Conservation (phyloP, 2,888 invertebrate genomes). For the Mythimna lalbum region DNA sequence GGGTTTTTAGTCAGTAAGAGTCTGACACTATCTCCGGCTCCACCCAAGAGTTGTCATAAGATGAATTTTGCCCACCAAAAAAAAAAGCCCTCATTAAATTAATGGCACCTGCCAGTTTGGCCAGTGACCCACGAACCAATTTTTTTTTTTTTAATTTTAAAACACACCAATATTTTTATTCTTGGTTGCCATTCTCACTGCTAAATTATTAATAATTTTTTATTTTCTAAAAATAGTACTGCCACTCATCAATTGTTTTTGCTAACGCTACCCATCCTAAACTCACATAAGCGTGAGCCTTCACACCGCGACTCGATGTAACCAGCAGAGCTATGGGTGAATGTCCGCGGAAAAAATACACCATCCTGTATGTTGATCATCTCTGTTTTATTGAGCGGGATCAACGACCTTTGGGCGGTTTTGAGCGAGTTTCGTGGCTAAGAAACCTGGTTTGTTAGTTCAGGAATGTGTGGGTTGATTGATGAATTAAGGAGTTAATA, state of each 20-base stretch:
- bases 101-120: too few relatives aligned
- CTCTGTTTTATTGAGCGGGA: conserved; percentile 43
- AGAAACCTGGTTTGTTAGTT: conserved; percentile 2
- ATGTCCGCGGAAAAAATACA: conserved; percentile 49
- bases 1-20: too few relatives aligned
- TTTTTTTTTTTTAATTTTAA: too few relatives aligned
- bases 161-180: too few relatives aligned
- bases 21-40: too few relatives aligned
- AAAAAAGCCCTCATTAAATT: too few relatives aligned
- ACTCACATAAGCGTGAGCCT: conserved; percentile 67
- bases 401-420: conserved; percentile 30
- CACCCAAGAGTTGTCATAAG: too few relatives aligned
- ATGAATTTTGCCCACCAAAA: too few relatives aligned
- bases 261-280: conserved; percentile 61
- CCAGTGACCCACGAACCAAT: too few relatives aligned
- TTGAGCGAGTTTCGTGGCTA: neutral
- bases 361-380: conserved; percentile 25
- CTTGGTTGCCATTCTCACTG: too few relatives aligned
- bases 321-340: conserved; percentile 47
- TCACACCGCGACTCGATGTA: conserved; percentile 54
- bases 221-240: conserved; percentile 17
- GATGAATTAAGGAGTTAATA: neutral
- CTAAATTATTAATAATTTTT: neutral
- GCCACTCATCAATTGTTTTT: conserved; percentile 30
- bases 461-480: neutral